phyloP scores from a whole-genome alignment of 92 coral and sea anemone species.

The Porites evermanni region DNA sequence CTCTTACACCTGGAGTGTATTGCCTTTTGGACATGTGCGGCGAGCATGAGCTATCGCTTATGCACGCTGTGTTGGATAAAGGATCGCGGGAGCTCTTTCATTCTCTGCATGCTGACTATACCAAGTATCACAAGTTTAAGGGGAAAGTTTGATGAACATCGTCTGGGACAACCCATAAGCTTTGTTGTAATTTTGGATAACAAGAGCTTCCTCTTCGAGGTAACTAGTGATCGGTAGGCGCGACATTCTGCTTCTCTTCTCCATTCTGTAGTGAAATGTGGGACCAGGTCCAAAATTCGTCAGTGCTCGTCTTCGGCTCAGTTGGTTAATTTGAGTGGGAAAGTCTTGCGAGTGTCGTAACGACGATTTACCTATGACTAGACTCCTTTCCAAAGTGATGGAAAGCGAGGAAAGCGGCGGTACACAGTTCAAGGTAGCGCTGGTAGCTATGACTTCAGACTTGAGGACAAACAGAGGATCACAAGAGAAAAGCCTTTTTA shows the following conservation, averaged over 20 bases:
- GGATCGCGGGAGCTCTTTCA: conserved; percentile 85
- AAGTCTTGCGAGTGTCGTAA: not conserved
- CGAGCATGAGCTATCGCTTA: conserved; percentile 79
- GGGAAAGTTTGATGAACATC: conserved; percentile 76
- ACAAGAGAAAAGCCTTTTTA: too few species aligned
- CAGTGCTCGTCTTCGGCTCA: not conserved
- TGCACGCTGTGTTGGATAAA: conserved; percentile 88
- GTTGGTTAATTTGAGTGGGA: not conserved
- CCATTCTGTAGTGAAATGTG: too few species aligned
- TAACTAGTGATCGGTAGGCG: not conserved
- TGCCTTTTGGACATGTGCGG: conserved; percentile 86
- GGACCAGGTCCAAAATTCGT: too few species aligned
- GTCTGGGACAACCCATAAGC: not conserved
- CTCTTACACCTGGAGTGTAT: conserved; percentile 83
- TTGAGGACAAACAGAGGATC: too few species aligned
- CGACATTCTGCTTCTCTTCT: not conserved
- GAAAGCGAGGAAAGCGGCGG: too few species aligned
- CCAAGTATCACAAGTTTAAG: conserved; percentile 93
- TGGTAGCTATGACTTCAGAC: too few species aligned
- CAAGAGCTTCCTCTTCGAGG: not conserved
- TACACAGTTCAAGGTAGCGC: too few species aligned
- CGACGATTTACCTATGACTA: not conserved
- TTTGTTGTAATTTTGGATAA: not conserved
- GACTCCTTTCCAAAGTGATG: not conserved
- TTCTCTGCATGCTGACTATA: conserved; percentile 76